phyloP scores from a whole-genome alignment of 2,113 vertebrate species.

The Coturnix japonica region DNA sequence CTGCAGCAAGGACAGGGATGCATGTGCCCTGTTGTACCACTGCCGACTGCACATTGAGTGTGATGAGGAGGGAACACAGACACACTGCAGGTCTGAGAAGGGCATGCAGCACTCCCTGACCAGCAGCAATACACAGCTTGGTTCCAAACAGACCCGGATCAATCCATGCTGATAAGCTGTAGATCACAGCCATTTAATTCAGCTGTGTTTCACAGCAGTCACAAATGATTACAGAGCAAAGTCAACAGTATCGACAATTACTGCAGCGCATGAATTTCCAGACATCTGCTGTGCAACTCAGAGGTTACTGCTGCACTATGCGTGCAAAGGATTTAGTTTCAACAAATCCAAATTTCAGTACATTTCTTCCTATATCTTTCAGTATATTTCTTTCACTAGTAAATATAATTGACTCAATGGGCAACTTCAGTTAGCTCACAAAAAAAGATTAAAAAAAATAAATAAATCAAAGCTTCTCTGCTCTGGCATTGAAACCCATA shows the following conservation, averaged over 20 bases:
- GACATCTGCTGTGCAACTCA: neutral
- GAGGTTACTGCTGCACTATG: neutral
- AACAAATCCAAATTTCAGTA: neutral
- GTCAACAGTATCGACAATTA: constrained; percentile 31
- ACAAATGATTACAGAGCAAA: neutral
- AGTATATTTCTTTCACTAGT: neutral
- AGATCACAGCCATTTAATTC: constrained; percentile 20
- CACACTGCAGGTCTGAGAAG: neutral
- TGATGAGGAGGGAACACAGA: neutral
- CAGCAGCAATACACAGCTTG: neutral
- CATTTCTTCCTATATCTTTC: too few relatives aligned
- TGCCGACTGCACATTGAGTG: fast-evolving
- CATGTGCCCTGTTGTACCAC: neutral
- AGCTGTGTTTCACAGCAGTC: constrained; percentile 28
- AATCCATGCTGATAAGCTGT: neutral
- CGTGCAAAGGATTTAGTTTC: neutral
- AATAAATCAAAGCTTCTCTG: neutral
- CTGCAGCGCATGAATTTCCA: constrained; percentile 20
- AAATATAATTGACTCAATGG: neutral
- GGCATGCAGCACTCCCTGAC: neutral
- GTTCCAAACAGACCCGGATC: neutral
- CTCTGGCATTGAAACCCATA: neutral
- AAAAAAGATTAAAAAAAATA: neutral
- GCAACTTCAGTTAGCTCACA: neutral
- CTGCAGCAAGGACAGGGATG: neutral